Conservation (phyloP, 2,888 invertebrate genomes). For the Diplazon laetatorius region DNA sequence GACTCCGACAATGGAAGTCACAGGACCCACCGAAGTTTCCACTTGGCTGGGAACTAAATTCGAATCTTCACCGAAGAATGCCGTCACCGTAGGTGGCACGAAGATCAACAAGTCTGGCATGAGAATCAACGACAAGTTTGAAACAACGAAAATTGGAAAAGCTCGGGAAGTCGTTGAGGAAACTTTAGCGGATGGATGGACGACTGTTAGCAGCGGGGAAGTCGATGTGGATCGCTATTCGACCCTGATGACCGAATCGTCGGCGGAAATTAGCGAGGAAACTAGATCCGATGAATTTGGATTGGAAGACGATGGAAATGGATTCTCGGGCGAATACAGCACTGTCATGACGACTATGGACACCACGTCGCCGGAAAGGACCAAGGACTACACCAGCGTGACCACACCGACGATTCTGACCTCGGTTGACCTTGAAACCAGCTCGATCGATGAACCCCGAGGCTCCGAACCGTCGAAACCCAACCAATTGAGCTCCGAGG, state of each 20-base stretch:
- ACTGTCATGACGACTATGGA: constrained; percentile 81
- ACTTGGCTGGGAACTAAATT: constrained; percentile 58
- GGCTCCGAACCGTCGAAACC: neutral
- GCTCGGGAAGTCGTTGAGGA: constrained; percentile 12
- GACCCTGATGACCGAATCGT: constrained; percentile 66
- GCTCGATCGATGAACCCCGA: constrained; percentile 23
- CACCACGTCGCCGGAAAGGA: constrained; percentile 85
- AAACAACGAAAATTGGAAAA: constrained; percentile 29
- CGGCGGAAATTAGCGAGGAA: constrained; percentile 84
- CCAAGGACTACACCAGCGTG: constrained; percentile 84
- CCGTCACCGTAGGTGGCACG: constrained; percentile 36
- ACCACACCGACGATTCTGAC: constrained; percentile 78
- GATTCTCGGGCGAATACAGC: constrained; percentile 80
- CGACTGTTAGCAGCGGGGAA: constrained; percentile 40
- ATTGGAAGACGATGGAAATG: constrained; percentile 79
- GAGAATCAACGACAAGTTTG: constrained; percentile 22
- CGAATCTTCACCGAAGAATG: constrained; percentile 58
- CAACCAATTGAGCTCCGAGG: constrained; percentile 15
- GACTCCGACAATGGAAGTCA: constrained; percentile 55
- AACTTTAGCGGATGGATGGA: constrained; percentile 3
- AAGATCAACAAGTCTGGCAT: neutral
- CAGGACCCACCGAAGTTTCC: constrained; percentile 47
- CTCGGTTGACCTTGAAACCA: constrained; percentile 69
- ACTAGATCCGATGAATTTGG: constrained; percentile 81
- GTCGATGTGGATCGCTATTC: constrained; percentile 22